These are phyloP conservation scores for Brachionus asplanchnoidis DNA, from an alignment of 1,140 invertebrate species.

Conservation along the genomic window DNA sequence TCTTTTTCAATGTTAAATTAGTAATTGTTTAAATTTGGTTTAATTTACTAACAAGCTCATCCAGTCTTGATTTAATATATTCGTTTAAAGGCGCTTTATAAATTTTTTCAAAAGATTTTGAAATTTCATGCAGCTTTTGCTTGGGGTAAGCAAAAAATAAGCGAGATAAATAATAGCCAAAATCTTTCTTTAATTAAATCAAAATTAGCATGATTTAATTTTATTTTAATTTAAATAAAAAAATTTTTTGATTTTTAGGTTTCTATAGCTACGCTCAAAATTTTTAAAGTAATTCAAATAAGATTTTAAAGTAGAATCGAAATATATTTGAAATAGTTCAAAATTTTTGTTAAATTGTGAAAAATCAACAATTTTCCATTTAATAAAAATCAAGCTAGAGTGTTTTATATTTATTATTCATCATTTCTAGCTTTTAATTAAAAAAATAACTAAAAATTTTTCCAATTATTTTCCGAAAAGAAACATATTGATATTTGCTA, in stretches of 20 bases:
- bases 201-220: not conserved
- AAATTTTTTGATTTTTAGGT: not conserved
- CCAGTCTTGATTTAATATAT: constrained; percentile 21
- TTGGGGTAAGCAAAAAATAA: constrained; percentile 29
- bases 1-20: not conserved
- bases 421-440: not conserved
- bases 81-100: constrained; percentile 20
- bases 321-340: too few species aligned
- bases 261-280: too few species aligned
- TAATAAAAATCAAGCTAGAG: not conserved
- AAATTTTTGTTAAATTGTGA: too few species aligned
- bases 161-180: constrained; percentile 36
- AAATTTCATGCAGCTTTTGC: constrained; percentile 17
- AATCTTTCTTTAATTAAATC: constrained; percentile 19
- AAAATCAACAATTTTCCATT: not conserved
- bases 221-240: not conserved
- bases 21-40: not conserved
- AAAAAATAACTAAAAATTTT: not conserved
- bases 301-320: too few species aligned
- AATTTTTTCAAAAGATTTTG: constrained; percentile 1
- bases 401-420: too few species aligned
- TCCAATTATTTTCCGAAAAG: not conserved
- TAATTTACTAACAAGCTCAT: not conserved
- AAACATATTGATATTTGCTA: too few species aligned
- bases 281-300: too few species aligned